These are phyloP conservation scores for Pogonomyrmex californicus DNA, from an alignment of 1,140 invertebrate genomes.

Conservation along the genomic window DNA sequence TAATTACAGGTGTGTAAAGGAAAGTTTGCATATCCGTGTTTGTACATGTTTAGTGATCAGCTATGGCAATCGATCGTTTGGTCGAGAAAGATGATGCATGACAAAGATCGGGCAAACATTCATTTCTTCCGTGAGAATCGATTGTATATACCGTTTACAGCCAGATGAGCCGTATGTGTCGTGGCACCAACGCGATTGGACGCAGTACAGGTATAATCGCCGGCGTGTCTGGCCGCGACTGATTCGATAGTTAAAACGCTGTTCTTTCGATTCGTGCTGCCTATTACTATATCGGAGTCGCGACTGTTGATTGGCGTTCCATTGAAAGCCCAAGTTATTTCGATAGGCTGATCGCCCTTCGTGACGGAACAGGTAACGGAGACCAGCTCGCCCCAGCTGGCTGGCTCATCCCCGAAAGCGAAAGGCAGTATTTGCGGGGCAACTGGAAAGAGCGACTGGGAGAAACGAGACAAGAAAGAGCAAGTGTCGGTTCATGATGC, in stretches of 20 bases:
- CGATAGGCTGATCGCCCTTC: conserved; percentile 92
- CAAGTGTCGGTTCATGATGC: conserved; percentile 58
- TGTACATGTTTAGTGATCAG: neutral
- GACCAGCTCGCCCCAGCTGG: conserved; percentile 90
- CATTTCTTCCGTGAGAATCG: conserved; percentile 38
- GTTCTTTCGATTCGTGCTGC: conserved; percentile 87
- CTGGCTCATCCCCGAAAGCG: conserved; percentile 90
- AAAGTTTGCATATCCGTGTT: neutral
- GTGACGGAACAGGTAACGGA: conserved; percentile 90
- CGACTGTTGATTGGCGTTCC: conserved; percentile 77
- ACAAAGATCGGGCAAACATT: conserved; percentile 16
- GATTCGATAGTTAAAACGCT: conserved; percentile 89
- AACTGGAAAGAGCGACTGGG: conserved; percentile 87
- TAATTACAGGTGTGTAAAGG: neutral
- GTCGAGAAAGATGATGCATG: conserved; percentile 17
- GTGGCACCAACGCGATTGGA: conserved; percentile 88
- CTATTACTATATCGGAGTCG: conserved; percentile 77
- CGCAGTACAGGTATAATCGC: conserved; percentile 90
- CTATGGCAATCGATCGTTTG: conserved; percentile 26
- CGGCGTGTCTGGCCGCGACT: conserved; percentile 88
- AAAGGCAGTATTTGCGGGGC: conserved; percentile 92
- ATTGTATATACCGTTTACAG: conserved; percentile 89
- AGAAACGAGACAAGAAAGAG: conserved; percentile 63
- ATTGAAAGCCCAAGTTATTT: conserved; percentile 87
- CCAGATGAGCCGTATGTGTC: conserved; percentile 89